Conservation (phyloP, 2,113 vertebrate species). For the Atherinomorus stipes region DNA sequence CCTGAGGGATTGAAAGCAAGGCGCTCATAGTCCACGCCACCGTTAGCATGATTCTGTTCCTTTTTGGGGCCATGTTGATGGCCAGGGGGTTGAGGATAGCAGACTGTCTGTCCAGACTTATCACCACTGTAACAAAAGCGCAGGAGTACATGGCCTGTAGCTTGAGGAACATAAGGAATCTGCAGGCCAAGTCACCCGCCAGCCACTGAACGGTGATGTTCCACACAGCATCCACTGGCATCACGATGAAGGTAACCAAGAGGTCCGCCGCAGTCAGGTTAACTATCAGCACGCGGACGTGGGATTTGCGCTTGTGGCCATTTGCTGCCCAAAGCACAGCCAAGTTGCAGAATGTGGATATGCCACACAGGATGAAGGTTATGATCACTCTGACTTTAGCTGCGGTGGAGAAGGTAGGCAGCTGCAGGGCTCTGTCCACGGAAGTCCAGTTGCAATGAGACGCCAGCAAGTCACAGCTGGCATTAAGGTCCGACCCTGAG, state of each 20-base stretch:
- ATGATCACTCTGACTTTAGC: slow-evolving; percentile 72
- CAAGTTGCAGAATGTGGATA: slow-evolving; percentile 67
- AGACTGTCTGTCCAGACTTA: slow-evolving; percentile 86
- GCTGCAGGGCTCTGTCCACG: slow-evolving; percentile 32
- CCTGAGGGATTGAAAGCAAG: slow-evolving; percentile 86
- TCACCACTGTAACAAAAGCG: slow-evolving; percentile 86
- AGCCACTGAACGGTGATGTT: slow-evolving; percentile 88
- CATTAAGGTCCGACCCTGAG: slow-evolving; percentile 43
- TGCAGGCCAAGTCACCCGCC: slow-evolving; percentile 82
- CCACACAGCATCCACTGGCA: slow-evolving; percentile 86
- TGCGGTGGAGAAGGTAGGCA: slow-evolving; percentile 71
- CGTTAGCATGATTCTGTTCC: slow-evolving; percentile 82
- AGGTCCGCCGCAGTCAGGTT: slow-evolving; percentile 84
- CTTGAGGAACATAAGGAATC: slow-evolving; percentile 87
- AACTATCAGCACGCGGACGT: slow-evolving; percentile 80
- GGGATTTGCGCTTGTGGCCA: slow-evolving; percentile 75
- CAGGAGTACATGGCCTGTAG: slow-evolving; percentile 88
- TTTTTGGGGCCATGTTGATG: slow-evolving; percentile 75
- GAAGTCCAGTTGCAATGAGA: slow-evolving; percentile 50
- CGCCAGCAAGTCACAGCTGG: slow-evolving; percentile 48
- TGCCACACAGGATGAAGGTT: slow-evolving; percentile 70
- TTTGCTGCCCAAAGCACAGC: slow-evolving; percentile 64
- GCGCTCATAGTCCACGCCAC: slow-evolving; percentile 82
- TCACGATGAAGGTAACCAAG: slow-evolving; percentile 85
- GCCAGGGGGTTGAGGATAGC: slow-evolving; percentile 84